Percentiles rank a stretch among this genome's conserved stretches.
Conservation (phyloP, 2,113 vertebrate genomes). For the Neogale vison region DNA sequence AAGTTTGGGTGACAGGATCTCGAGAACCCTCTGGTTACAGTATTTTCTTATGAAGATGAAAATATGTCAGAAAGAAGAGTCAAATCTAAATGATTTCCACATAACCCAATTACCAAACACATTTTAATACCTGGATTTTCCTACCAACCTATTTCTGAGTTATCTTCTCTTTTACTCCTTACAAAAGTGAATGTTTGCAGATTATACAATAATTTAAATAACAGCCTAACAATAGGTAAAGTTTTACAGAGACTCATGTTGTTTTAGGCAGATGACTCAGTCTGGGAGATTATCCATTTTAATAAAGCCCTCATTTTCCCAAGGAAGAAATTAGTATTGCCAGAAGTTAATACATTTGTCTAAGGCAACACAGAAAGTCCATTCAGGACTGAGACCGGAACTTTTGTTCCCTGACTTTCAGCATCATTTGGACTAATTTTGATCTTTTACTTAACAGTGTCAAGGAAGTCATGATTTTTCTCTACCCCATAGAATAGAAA, state of each 20-base stretch:
- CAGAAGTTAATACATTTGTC: not conserved
- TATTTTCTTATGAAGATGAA: slow-evolving; percentile 22
- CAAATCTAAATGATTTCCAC: not conserved
- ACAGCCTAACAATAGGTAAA: not conserved
- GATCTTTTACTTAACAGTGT: slow-evolving; percentile 3
- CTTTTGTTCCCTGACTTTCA: not conserved
- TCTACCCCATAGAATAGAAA: not conserved
- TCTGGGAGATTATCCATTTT: not conserved
- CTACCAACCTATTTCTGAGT: not conserved
- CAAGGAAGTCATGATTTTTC: slow-evolving; percentile 7
- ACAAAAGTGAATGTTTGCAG: not conserved
- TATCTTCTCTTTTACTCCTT: not conserved
- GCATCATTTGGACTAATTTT: not conserved
- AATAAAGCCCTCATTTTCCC: not conserved
- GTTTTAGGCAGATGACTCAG: not conserved
- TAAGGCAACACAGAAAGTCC: not conserved
- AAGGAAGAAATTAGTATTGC: not conserved
- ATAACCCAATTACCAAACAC: not conserved
- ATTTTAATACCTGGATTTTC: slow-evolving; percentile 38
- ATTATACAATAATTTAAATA: slow-evolving; percentile 3
- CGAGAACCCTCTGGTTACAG: not conserved
- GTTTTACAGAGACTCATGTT: not conserved
- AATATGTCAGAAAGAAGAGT: not conserved
- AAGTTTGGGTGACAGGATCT: not conserved
- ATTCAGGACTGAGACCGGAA: not conserved